Base-by-base conservation (phyloP, 2,888 invertebrate genomes). In the Conomelus anceps region DNA sequence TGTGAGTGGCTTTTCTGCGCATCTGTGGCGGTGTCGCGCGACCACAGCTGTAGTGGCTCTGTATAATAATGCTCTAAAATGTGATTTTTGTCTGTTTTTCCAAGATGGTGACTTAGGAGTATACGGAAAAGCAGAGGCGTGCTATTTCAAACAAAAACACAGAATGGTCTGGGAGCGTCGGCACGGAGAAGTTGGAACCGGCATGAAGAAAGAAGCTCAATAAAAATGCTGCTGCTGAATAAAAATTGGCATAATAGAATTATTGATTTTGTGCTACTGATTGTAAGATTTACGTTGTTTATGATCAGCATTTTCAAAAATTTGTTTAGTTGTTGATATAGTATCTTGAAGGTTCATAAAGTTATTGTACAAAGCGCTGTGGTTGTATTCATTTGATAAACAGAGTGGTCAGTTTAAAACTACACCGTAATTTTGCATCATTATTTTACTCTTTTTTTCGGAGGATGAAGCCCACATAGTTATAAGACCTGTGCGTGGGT, bases 71-170 rank as follows among this genome's bases (percentile, higher is more conserved):
- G n/a, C n/a, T n/a, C n/a, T n/a, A n/a, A 17, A n/a, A 20, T 89
- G 17, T 84, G n/a, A 20, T 17, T n/a, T 88, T 85, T 13, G 17
- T 88, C 17, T 22, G 24, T 34, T 26, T n/a, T n/a, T n/a, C n/a
- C n/a, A 4, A 98, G 98, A 99, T 95, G 99, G 99, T 91, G 99
- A 99, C 93, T 94, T 99, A 90, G 98, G 98, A 85, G 95, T 94
- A 0, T 95, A 95, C 92, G 95, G 94, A 23, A 95, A 96, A 93
- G 97, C 97, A 9, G 95, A 95, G 91, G 94, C 95, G 90, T 97
- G 97, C 0, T 98, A 96, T 93, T 98, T 99, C 98, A 99, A 99
- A 94, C 99, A 99, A 93, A 99, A 99, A 93, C 99, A 99, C 94
- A 97, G 99, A 91, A 94, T 99, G 95, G 95, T 99, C 92, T 99